Conservation (phyloP, 2,797 vertebrate species). For the Oceanodroma leucorhoa region DNA sequence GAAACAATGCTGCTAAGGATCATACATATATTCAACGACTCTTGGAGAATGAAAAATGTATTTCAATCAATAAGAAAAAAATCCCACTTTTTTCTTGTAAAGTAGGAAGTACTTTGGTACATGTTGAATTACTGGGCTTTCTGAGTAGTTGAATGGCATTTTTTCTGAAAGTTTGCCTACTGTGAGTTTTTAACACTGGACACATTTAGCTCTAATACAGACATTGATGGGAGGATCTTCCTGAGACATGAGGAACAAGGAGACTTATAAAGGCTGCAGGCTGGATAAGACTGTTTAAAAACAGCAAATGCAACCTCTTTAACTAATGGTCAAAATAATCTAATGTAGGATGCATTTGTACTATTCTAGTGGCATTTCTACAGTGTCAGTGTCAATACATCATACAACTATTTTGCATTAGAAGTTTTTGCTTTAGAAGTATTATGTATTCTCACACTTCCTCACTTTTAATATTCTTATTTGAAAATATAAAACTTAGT, state of each 20-base stretch:
- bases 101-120: not conserved
- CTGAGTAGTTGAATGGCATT: not conserved
- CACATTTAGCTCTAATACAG: not conserved
- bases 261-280: not conserved
- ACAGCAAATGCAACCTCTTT: not conserved
- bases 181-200: not conserved
- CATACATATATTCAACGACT: not conserved
- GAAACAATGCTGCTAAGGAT: not conserved
- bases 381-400: not conserved
- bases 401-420: not conserved
- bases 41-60: not conserved
- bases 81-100: fast-evolving
- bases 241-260: not conserved
- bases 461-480: not conserved
- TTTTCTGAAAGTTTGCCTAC: not conserved
- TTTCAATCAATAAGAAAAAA: not conserved
- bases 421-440: not conserved
- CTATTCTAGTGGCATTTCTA: not conserved
- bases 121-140: not conserved
- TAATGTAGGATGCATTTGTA: not conserved
- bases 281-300: not conserved
- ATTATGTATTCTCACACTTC: not conserved
- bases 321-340: not conserved
- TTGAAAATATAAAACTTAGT: not conserved
- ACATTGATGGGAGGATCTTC: not conserved